These are phyloP conservation scores for Hydractinia echinata DNA, from an alignment of 30 jellyfish, hydroid and myxozoan genomes.

Conservation along the genomic window DNA sequence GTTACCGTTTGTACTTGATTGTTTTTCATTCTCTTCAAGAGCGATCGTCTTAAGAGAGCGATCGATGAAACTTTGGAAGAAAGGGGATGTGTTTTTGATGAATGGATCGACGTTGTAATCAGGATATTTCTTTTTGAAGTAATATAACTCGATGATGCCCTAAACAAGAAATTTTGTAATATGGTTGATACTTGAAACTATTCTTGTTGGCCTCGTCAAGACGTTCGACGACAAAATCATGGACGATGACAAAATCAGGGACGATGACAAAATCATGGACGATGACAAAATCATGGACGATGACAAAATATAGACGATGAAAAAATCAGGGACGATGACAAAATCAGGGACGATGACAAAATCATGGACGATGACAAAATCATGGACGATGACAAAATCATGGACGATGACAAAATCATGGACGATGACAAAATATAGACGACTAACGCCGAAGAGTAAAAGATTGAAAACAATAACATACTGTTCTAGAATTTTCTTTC, in stretches of 20 bases:
- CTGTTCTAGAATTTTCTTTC: slow-evolving; percentile 81
- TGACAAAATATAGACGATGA: neutral
- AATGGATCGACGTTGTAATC: slow-evolving; percentile 82
- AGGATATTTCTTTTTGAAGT: slow-evolving; percentile 80
- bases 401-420: too few relatives aligned
- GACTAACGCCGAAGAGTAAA: neutral
- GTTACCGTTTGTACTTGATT: slow-evolving; percentile 6
- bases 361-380: too few relatives aligned
- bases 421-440: neutral
- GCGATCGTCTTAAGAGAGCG: slow-evolving; percentile 77
- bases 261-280: neutral
- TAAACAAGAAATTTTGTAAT: neutral
- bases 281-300: too few relatives aligned
- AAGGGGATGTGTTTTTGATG: slow-evolving; percentile 71
- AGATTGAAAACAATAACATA: slow-evolving; percentile 14
- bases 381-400: too few relatives aligned
- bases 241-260: too few relatives aligned
- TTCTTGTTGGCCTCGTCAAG: too few relatives aligned
- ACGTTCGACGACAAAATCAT: too few relatives aligned
- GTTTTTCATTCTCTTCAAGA: slow-evolving; percentile 45
- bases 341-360: too few relatives aligned
- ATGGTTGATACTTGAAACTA: too few relatives aligned
- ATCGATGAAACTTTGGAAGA: slow-evolving; percentile 82
- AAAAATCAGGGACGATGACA: too few relatives aligned
- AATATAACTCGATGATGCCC: slow-evolving; percentile 85